A percentile compares a stretch with the other conserved stretches of the same genome.
phyloP scores from a whole-genome alignment of 2,888 invertebrate genomes.

The Tetropium fuscum region DNA sequence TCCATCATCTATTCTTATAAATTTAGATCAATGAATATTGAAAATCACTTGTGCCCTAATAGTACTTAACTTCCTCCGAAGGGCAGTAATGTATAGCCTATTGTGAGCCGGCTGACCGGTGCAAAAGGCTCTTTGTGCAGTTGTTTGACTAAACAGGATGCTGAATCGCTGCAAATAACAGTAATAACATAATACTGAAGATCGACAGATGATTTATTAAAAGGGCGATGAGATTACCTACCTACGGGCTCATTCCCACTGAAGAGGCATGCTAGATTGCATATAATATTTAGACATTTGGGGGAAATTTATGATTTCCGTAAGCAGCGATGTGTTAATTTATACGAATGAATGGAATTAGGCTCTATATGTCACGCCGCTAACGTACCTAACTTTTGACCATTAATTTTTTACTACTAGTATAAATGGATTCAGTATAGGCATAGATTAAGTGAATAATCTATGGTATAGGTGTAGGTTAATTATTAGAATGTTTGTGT shows the following conservation, averaged over 20 bases:
- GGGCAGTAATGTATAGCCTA: slow-evolving; percentile 42
- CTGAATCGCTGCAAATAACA: slow-evolving; percentile 62
- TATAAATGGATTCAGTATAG: no score
- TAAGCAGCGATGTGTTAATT: slow-evolving; percentile 53
- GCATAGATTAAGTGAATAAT: no score
- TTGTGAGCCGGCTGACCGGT: slow-evolving; percentile 54
- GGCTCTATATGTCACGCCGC: no score
- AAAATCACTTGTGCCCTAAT: slow-evolving; percentile 44
- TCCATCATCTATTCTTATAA: no score
- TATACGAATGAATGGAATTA: slow-evolving; percentile 18
- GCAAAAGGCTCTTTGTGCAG: slow-evolving; percentile 56
- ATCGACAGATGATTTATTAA: slow-evolving; percentile 63
- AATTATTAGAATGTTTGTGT: no score
- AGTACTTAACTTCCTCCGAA: slow-evolving; percentile 48
- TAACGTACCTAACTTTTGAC: no score
- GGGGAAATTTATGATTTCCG: slow-evolving; percentile 52
- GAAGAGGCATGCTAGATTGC: slow-evolving; percentile 45
- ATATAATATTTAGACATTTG: slow-evolving; percentile 54
- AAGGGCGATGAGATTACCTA: slow-evolving; percentile 29
- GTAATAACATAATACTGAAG: slow-evolving; percentile 61
- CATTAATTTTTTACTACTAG: no score
- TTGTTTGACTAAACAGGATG: slow-evolving; percentile 55
- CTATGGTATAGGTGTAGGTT: no score
- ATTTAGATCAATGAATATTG: background rate
- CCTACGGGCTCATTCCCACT: slow-evolving; percentile 41